Evolutionary conservation across 1,140 invertebrate genomes (phyloP), one percentile per base, ranked within the genome.

Genomic region (Nephila pilipes): DNA sequence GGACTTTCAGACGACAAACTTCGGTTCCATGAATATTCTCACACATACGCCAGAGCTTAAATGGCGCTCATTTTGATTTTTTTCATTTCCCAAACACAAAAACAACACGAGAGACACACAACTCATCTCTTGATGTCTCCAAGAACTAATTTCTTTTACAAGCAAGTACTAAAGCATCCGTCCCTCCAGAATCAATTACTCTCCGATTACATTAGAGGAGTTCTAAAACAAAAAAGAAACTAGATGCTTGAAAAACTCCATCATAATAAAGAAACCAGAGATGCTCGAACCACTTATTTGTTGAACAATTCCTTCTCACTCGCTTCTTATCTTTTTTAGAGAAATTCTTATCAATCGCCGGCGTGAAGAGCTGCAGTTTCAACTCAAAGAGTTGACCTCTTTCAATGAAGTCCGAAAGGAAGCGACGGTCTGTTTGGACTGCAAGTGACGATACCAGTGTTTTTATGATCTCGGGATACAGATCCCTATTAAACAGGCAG

Each of bases 241-340:
- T 46, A 46, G 46, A 75, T 75, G 29, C 69, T 75, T 75, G 69
- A 75, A 46, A 46, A 36, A 32, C 29, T 16, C 18, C 63, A 10
- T 65, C 63, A 6, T 75, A 75, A 32, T 32, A 20, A 75, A 29
- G 29, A 25, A 75, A 75, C 69, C 16, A 75, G 69, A 75, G 69
- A 75, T 75, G 29, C 69, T 18, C 4, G 29, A 46, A 46, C 69
- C 69, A 75, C 69, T 75, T 75, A 75, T 75, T 75, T 75, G 69
- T 75, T 29, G 69, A 75, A 75, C 69, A 75, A 75, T 75, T 36
- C 69, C n/a, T 36, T 32, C 14, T 75, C 69, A 75, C 69, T 75
- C 69, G 18, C 25, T 75, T 75, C 69, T 75, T 75, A 75, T 75
- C 69, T 75, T 75, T 75, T 75, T 75, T 75, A 16, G 69, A 36